Conservation (phyloP, 2,797 vertebrate species). For the Epinephelus awoara region DNA sequence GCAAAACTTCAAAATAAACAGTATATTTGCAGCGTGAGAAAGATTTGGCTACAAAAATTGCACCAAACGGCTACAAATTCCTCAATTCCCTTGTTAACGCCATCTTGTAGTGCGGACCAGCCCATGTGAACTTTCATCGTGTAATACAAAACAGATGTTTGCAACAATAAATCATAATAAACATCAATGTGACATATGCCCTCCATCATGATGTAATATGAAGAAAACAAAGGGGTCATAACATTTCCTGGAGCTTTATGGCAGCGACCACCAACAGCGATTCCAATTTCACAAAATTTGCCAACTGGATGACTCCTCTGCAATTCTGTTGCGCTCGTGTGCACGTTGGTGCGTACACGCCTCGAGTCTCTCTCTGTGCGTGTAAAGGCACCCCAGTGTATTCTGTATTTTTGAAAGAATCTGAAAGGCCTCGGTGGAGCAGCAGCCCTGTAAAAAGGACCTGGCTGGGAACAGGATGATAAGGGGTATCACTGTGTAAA, state of each 20-base stretch:
- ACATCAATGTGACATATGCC: slow-evolving; percentile 52
- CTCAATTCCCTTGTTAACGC: slow-evolving; percentile 19
- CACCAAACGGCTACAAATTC: slow-evolving; percentile 10
- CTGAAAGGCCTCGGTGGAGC: slow-evolving; percentile 52
- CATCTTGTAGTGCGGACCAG: slow-evolving; percentile 34
- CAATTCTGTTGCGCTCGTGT: slow-evolving; percentile 24
- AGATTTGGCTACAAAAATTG: slow-evolving; percentile 23
- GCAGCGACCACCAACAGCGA: slow-evolving; percentile 63
- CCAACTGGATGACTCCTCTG: slow-evolving; percentile 40
- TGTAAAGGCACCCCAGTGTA: slow-evolving; percentile 59
- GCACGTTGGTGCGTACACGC: slow-evolving; percentile 29
- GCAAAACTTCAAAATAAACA: slow-evolving; percentile 1
- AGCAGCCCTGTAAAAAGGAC: slow-evolving; percentile 41
- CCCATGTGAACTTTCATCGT: slow-evolving; percentile 44
- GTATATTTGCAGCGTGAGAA: neutral
- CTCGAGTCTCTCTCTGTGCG: slow-evolving; percentile 38
- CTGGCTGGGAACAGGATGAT: slow-evolving; percentile 74
- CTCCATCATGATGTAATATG: slow-evolving; percentile 52
- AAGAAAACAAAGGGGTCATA: slow-evolving; percentile 42
- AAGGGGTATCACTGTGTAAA: slow-evolving; percentile 79
- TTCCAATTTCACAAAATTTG: slow-evolving; percentile 51
- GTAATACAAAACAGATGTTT: slow-evolving; percentile 57
- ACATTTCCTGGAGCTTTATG: slow-evolving; percentile 52
- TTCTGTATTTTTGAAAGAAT: slow-evolving; percentile 50
- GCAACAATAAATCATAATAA: slow-evolving; percentile 59